These are phyloP conservation scores for Agrotis ipsilon DNA, from an alignment of 2,888 invertebrate species.

Conservation along the genomic window DNA sequence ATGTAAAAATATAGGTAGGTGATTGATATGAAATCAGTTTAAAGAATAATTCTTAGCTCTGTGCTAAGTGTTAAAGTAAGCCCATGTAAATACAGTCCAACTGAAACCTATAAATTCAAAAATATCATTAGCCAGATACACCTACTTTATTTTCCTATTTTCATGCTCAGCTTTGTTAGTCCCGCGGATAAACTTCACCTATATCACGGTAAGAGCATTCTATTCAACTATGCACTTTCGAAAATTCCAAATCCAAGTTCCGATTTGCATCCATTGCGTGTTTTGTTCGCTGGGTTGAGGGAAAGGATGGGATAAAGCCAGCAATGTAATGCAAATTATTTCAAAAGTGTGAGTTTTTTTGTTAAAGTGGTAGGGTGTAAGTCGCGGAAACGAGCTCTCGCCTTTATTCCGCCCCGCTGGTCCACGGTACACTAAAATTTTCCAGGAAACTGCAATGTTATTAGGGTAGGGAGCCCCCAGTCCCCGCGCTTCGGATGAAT, in stretches of 20 bases:
- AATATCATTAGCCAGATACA: conserved; percentile 42
- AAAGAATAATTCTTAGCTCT: no score
- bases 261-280: conserved; percentile 31
- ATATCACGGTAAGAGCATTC: conserved; percentile 61
- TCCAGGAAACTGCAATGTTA: conserved; percentile 82
- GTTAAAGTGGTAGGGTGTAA: conserved; percentile 29
- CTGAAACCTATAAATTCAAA: conserved; percentile 44
- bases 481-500: conserved; percentile 80
- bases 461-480: conserved; percentile 78
- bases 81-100: background rate
- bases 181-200: conserved; percentile 63
- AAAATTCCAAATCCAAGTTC: conserved; percentile 13
- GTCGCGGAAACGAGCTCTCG: conserved; percentile 63
- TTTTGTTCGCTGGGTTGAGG: background rate
- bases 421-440: conserved; percentile 79
- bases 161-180: conserved; percentile 66
- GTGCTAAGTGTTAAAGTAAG: no score
- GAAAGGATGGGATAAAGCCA: background rate
- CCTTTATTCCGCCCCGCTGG: conserved; percentile 73
- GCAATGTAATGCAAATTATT: conserved; percentile 30
- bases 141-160: conserved; percentile 49
- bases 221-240: conserved; percentile 24
- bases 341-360: conserved; percentile 7
- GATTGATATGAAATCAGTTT: no score
- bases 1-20: no score